Evolutionary conservation across 1,140 invertebrate genomes (phyloP).

Genomic region (Phymorhynchus buccinoides): DNA sequence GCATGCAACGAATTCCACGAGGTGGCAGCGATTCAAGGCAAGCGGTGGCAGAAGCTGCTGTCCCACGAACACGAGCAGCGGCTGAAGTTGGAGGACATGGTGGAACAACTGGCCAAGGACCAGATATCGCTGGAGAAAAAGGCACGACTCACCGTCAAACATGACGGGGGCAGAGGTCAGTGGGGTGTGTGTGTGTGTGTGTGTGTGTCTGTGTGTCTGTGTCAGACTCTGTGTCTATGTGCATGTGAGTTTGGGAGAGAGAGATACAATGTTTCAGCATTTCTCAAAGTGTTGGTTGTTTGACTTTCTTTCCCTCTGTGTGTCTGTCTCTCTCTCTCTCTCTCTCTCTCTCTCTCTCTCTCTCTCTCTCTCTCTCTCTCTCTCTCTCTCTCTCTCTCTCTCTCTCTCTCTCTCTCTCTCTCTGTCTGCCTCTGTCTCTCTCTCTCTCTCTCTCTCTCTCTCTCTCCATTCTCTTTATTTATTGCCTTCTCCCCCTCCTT

Average conservation of each 20-base stretch:
- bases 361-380: too few relatives aligned
- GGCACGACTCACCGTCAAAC: conserved; percentile 65
- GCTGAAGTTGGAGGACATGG: conserved; percentile 94
- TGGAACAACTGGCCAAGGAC: conserved; percentile 96
- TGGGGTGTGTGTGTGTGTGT: not conserved
- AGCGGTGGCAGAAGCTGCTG: conserved; percentile 91
- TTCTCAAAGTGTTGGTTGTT: too few relatives aligned
- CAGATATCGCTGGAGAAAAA: conserved; percentile 90
- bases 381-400: too few relatives aligned
- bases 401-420: too few relatives aligned
- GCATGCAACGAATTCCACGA: conserved; percentile 91
- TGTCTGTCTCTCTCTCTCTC: too few relatives aligned
- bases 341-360: too few relatives aligned
- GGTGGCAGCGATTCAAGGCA: conserved; percentile 87
- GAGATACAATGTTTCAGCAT: too few relatives aligned
- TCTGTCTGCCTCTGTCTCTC: too few relatives aligned
- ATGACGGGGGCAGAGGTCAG: conserved; percentile 3
- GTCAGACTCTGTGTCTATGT: not conserved
- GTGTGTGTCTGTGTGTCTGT: not conserved
- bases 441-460: too few relatives aligned
- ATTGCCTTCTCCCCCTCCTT: too few relatives aligned
- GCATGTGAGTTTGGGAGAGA: not conserved
- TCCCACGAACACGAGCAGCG: conserved; percentile 96
- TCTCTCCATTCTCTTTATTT: too few relatives aligned
- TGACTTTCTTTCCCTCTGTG: too few relatives aligned